phyloP scores from a whole-genome alignment of 2,113 vertebrate genomes.

The Forbesichthys papilliferus region DNA sequence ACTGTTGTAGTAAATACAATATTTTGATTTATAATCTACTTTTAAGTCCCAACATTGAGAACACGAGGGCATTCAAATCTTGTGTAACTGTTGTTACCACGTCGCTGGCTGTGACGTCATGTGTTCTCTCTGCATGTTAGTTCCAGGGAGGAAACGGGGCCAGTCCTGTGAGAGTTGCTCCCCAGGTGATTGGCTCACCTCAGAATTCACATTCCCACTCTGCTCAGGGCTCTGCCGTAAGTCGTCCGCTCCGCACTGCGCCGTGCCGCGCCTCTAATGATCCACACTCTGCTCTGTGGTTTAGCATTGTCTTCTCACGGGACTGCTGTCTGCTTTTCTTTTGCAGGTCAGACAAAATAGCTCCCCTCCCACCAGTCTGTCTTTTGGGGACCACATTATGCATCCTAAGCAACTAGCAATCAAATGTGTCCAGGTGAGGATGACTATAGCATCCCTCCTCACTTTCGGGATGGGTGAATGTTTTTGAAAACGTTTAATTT shows the following conservation, averaged over 20 bases:
- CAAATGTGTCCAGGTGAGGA: conserved; percentile 92
- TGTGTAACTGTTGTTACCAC: conserved; percentile 10
- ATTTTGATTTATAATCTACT: not conserved
- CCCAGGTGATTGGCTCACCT: conserved; percentile 91
- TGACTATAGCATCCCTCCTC: too few species aligned
- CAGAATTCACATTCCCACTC: conserved; percentile 98
- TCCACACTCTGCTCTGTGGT: not conserved
- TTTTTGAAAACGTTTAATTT: too few species aligned
- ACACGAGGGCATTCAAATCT: not conserved
- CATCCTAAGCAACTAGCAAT: conserved; percentile 94
- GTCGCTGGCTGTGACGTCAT: conserved; percentile 13
- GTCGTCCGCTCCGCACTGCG: conserved; percentile 44
- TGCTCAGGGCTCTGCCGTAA: conserved; percentile 89
- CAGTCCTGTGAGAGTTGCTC: conserved; percentile 93
- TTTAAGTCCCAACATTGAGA: conserved; percentile 15
- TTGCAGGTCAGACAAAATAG: conserved; percentile 95
- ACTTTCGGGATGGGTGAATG: too few species aligned
- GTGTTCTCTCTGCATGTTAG: conserved; percentile 65
- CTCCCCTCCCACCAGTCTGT: conserved; percentile 94
- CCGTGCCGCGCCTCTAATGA: not conserved
- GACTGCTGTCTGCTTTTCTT: conserved; percentile 1
- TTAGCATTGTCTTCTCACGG: not conserved
- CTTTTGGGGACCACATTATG: conserved; percentile 92
- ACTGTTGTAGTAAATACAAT: not conserved
- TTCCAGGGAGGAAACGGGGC: conserved; percentile 97